Base-by-base conservation (phyloP, 2,888 invertebrate species). In the Limnephilus marmoratus region DNA sequence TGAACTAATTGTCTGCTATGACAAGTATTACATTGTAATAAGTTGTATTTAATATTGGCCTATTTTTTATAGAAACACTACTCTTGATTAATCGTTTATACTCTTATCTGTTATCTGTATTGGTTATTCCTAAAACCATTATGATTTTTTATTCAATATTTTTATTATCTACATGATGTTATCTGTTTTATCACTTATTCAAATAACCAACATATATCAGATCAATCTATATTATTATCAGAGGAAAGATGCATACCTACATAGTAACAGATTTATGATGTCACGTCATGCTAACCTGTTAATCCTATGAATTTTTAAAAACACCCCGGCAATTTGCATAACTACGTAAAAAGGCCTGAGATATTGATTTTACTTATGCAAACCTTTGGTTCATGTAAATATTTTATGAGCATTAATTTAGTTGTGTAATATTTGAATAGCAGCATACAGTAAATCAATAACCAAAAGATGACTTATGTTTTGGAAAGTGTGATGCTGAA, bases 181-280 rank as follows among this genome's bases (percentile, higher is more conserved):
- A 68, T 68, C 68, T 68, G 68, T 68, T 37, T 49, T 68, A 68
- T 68, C 68, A 24, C n/a, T 68, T 68, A 7, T 68, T 68, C 68
- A 68, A 68, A 0, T 53, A 18, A 68, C 24, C 24, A 12, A 45
- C 49, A 13, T 7, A 68, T 68, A 68, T 68, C 24, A n/a, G 24
- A 68, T 68, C 68, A 68, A 68, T 68, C 68, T 68, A 68, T n/a
- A 68, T 68, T 68, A 68, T 68, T 68, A 68, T 68, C 68, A 68
- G 0, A n/a, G 68, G 68, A 68, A 68, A 9, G n/a, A 45, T 45
- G 7, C 68, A 4, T 68, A 68, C 7, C 12, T 45, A 68, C 24
- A n/a, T 24, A 68, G 68, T 24, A 68, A 68, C 68, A 68, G 68
- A 68, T 68, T 24, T 68, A 68, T n/a, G n/a, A 68, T 68, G n/a